Evolutionary conservation across 2,113 vertebrate species (phyloP).

Genomic region (Sapayoa aenigma): DNA sequence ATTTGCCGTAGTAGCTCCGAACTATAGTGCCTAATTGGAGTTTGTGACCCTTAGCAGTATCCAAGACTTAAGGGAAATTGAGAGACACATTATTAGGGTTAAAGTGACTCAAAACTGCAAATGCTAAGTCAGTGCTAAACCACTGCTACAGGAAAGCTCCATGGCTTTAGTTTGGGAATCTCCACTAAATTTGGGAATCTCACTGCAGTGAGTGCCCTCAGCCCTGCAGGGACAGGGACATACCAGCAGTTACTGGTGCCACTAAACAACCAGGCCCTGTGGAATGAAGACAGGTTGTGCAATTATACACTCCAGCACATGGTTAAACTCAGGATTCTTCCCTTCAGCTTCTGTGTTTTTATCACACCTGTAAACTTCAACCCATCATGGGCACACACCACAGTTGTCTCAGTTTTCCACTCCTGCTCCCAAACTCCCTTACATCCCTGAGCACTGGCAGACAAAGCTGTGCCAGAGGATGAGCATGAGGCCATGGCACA

Average conservation of each 20-base stretch:
- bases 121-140: background rate
- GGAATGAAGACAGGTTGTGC: background rate
- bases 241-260: background rate
- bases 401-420: background rate
- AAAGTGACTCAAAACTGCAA: background rate
- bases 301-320: background rate
- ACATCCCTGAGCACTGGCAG: background rate
- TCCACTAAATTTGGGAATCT: too few species aligned
- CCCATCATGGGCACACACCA: fast-evolving
- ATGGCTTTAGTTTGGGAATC: background rate
- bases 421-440: background rate
- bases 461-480: background rate
- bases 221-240: background rate
- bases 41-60: background rate
- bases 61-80: background rate
- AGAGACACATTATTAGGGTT: background rate
- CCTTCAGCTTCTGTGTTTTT: background rate
- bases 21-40: background rate
- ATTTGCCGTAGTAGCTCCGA: background rate
- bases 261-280: background rate
- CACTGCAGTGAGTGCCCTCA: background rate
- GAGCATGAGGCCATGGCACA: background rate
- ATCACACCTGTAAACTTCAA: background rate
- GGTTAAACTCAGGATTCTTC: background rate
- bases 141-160: background rate